Evolutionary conservation across 2,888 invertebrate species (phyloP).

Genomic region (Cheilosia variabilis): DNA sequence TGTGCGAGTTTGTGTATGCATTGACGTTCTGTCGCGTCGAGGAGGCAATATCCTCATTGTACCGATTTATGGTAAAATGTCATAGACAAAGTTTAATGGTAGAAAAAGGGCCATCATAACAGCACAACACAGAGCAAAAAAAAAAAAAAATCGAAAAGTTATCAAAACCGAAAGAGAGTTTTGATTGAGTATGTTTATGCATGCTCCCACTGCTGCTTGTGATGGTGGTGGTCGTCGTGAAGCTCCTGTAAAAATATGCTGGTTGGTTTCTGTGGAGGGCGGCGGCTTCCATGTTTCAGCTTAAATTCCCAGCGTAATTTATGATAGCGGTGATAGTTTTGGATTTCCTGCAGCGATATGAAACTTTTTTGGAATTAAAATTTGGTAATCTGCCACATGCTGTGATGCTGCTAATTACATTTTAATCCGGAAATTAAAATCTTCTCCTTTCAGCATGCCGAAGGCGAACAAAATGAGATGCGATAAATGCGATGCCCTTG

Average conservation of each 20-base stretch:
- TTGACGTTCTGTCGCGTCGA: constrained; percentile 38
- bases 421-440: constrained; percentile 66
- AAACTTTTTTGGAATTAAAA: constrained; percentile 65
- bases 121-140: constrained; percentile 5
- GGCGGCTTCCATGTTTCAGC: constrained; percentile 18
- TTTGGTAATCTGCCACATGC: constrained; percentile 72
- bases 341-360: constrained; percentile 46
- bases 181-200: constrained; percentile 73
- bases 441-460: constrained; percentile 35
- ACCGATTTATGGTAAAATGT: constrained; percentile 74
- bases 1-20: constrained; percentile 16
- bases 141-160: constrained; percentile 49
- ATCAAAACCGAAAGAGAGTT: constrained; percentile 62
- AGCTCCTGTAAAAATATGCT: constrained; percentile 4
- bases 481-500: constrained; percentile 8
- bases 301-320: constrained; percentile 55
- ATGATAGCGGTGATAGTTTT: constrained; percentile 70
- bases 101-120: constrained; percentile 54
- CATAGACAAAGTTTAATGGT: constrained; percentile 74
- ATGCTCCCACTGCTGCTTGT: constrained; percentile 38
- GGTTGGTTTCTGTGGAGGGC: not conserved
- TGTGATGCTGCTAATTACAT: constrained; percentile 73
- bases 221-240: not conserved
- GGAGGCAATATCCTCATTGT: constrained; percentile 70
- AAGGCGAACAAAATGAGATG: constrained; percentile 36